phyloP scores from a whole-genome alignment of 2,888 invertebrate genomes.

The Spialia ferax region DNA sequence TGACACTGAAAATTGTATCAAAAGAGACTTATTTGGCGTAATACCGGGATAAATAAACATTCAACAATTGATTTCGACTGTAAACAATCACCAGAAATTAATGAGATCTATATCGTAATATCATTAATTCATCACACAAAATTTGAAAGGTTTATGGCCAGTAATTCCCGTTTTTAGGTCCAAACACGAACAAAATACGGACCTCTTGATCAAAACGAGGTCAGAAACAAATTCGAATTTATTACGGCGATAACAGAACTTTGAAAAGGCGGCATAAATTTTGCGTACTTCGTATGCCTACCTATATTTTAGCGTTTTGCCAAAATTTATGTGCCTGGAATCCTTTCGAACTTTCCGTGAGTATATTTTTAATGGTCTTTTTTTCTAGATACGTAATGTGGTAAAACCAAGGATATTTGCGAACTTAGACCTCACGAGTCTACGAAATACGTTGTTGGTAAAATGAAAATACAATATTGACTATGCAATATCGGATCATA shows the following conservation, averaged over 20 bases:
- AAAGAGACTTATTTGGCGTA: too few relatives aligned
- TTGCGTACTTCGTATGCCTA: slow-evolving; percentile 54
- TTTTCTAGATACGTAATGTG: not conserved
- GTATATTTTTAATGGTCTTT: not conserved
- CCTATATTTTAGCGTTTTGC: slow-evolving; percentile 48
- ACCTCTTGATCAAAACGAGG: slow-evolving; percentile 57
- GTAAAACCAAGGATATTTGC: not conserved
- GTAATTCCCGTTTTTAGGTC: slow-evolving; percentile 66
- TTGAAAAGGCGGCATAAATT: slow-evolving; percentile 76
- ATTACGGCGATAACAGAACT: slow-evolving; percentile 76
- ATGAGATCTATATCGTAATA: slow-evolving; percentile 4
- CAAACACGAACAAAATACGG: slow-evolving; percentile 58
- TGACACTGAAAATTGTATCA: too few relatives aligned
- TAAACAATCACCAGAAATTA: too few relatives aligned
- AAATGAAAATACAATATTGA: too few relatives aligned
- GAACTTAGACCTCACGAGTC: not conserved
- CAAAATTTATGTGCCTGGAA: slow-evolving; percentile 34
- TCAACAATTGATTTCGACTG: too few relatives aligned
- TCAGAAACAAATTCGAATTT: slow-evolving; percentile 73
- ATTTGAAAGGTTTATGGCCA: slow-evolving; percentile 43
- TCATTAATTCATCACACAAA: slow-evolving; percentile 26
- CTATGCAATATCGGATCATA: too few relatives aligned
- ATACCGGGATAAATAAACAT: too few relatives aligned
- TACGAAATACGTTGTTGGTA: too few relatives aligned
- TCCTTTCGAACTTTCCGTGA: slow-evolving; percentile 14